Evolutionary conservation across 1,140 invertebrate genomes (phyloP).

Genomic region (Aphelenchoides fujianensis): DNA sequence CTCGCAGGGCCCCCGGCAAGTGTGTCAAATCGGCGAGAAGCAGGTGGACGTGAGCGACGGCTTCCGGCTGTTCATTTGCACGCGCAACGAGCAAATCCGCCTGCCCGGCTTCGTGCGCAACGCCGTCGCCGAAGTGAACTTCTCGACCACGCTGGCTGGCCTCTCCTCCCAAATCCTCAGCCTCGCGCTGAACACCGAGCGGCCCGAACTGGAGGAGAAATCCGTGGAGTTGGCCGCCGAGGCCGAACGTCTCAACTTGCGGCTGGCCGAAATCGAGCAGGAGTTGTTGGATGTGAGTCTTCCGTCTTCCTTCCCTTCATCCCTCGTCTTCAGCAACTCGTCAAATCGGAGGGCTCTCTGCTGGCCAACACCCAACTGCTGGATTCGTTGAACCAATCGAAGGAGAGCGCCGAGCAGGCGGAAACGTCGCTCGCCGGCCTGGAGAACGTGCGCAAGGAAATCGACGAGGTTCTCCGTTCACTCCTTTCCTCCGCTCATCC

Average conservation of each 20-base stretch:
- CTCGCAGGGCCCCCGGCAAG: slow-evolving; percentile 69
- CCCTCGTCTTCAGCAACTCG: slow-evolving; percentile 69
- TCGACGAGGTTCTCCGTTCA: slow-evolving; percentile 34
- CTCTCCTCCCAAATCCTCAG: slow-evolving; percentile 68
- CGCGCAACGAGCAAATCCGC: slow-evolving; percentile 70
- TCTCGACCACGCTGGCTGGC: slow-evolving; percentile 78
- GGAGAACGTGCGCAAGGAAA: slow-evolving; percentile 69
- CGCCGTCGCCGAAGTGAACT: slow-evolving; percentile 74
- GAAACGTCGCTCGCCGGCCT: slow-evolving; percentile 75
- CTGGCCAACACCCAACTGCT: slow-evolving; percentile 82
- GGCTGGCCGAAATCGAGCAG: slow-evolving; percentile 76
- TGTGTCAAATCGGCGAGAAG: slow-evolving; percentile 75
- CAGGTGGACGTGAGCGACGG: slow-evolving; percentile 77
- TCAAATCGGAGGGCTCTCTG: slow-evolving; percentile 78
- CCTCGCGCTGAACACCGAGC: slow-evolving; percentile 68
- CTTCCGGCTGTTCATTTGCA: slow-evolving; percentile 77
- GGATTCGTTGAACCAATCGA: slow-evolving; percentile 84
- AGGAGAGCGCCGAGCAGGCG: slow-evolving; percentile 80
- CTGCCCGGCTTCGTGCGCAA: slow-evolving; percentile 69
- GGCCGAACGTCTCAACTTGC: slow-evolving; percentile 75
- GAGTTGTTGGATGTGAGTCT: slow-evolving; percentile 71
- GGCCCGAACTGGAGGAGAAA: slow-evolving; percentile 76
- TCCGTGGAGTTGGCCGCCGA: slow-evolving; percentile 72
- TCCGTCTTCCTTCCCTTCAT: slow-evolving; percentile 1
- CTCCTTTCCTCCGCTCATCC: too few species aligned